A percentile compares a stretch with the other conserved stretches of the same genome.
Evolutionary conservation across 2,797 vertebrate species (phyloP).

Genomic region (Eremophila alpestris): DNA sequence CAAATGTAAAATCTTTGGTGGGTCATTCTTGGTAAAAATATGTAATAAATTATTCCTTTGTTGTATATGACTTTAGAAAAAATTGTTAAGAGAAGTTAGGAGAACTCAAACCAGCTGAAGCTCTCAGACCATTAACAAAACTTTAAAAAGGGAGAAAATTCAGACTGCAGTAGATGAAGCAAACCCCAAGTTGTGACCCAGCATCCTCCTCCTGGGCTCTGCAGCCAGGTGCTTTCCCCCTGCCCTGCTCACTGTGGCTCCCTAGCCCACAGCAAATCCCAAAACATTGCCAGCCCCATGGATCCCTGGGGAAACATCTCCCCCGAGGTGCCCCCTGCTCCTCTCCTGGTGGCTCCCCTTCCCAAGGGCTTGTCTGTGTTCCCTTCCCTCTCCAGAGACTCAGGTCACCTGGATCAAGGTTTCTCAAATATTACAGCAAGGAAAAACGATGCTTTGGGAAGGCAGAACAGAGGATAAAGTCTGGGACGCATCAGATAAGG

Average conservation of each 20-base stretch:
- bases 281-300: rapidly evolving
- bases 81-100: not conserved
- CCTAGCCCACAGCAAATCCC: not conserved
- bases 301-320: not conserved
- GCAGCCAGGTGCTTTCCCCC: not conserved
- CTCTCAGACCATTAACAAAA: not conserved
- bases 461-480: not conserved
- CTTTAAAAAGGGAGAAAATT: not conserved
- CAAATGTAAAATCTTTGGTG: not conserved
- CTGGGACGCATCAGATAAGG: not conserved
- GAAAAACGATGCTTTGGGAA: not conserved
- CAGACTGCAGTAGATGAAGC: not conserved
- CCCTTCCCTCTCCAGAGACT: not conserved
- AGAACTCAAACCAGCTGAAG: not conserved
- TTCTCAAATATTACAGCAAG: not conserved
- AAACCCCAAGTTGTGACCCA: not conserved
- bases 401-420: not conserved
- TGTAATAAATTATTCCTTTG: not conserved
- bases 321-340: rapidly evolving
- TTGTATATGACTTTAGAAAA: not conserved
- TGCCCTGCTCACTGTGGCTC: not conserved
- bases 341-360: not conserved
- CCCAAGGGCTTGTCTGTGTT: not conserved
- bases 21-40: not conserved
- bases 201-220: not conserved